These are phyloP conservation scores for Bombyx mandarina DNA, from an alignment of 1,140 invertebrate species.

Conservation along the genomic window DNA sequence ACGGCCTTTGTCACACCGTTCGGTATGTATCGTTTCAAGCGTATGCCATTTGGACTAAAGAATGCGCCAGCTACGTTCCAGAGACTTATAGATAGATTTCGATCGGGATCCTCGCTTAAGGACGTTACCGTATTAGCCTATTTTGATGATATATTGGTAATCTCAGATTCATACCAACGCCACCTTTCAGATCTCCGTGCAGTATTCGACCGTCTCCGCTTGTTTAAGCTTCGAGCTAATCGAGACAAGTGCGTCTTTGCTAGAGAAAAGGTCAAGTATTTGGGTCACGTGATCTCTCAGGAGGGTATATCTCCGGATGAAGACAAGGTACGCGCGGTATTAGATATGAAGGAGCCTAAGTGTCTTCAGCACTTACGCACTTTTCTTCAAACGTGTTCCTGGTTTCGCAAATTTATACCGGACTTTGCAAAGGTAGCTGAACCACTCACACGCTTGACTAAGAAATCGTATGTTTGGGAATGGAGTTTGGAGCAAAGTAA, in stretches of 20 bases:
- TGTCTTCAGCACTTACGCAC: conserved; percentile 20
- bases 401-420: conserved; percentile 51
- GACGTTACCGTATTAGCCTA: conserved; percentile 39
- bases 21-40: conserved; percentile 42
- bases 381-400: conserved; percentile 35
- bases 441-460: conserved; percentile 40
- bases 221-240: conserved; percentile 23
- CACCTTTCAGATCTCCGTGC: conserved; percentile 35
- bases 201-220: conserved; percentile 20
- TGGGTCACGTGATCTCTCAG: conserved; percentile 46
- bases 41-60: conserved; percentile 38
- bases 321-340: conserved; percentile 23
- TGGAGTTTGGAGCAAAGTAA: conserved; percentile 16
- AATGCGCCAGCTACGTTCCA: conserved; percentile 45
- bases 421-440: conserved; percentile 41
- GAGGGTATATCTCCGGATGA: conserved; percentile 33
- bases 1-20: conserved; percentile 57
- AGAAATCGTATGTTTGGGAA: conserved; percentile 28
- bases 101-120: conserved; percentile 15
- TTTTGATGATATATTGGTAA: conserved; percentile 55
- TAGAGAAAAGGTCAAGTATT: conserved; percentile 28
- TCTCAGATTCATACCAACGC: conserved; percentile 32
- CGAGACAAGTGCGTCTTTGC: conserved; percentile 43
- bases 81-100: conserved; percentile 42
- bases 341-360: conserved; percentile 21